A percentile compares a stretch with the other conserved stretches of the same genome.
Conservation (phyloP, 2,113 vertebrate genomes). For the Oreochromis aureus region DNA sequence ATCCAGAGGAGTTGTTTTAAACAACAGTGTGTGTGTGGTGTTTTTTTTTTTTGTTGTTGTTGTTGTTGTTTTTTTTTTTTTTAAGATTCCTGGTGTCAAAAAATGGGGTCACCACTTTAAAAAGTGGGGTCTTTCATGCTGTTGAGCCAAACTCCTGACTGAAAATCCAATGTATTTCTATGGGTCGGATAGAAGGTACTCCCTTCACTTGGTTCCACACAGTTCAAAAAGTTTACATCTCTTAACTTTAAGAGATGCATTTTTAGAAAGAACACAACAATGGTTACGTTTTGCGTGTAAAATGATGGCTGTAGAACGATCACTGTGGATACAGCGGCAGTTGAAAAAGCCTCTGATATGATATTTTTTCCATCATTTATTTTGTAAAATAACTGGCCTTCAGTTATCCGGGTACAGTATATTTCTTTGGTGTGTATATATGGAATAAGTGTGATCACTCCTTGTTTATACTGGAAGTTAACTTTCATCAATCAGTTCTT, state of each 20-base stretch:
- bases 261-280: not conserved
- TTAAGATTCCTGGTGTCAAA: not conserved
- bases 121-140: not conserved
- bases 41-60: no score
- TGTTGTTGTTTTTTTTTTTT: not conserved
- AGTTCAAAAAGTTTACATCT: not conserved
- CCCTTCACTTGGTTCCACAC: not conserved
- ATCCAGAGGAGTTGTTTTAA: not conserved
- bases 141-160: not conserved
- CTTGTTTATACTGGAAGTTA: not conserved
- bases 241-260: not conserved
- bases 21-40: not conserved
- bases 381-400: not conserved
- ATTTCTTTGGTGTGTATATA: not conserved
- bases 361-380: not conserved
- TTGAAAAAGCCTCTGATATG: not conserved
- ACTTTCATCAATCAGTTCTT: not conserved
- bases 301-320: not conserved
- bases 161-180: not conserved
- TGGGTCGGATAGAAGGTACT: not conserved
- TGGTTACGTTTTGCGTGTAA: not conserved
- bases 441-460: not conserved
- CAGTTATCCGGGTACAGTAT: not conserved
- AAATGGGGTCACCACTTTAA: not conserved
- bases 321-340: not conserved